phyloP scores from a whole-genome alignment of 2,797 vertebrate species.

The Chelonia mydas region DNA sequence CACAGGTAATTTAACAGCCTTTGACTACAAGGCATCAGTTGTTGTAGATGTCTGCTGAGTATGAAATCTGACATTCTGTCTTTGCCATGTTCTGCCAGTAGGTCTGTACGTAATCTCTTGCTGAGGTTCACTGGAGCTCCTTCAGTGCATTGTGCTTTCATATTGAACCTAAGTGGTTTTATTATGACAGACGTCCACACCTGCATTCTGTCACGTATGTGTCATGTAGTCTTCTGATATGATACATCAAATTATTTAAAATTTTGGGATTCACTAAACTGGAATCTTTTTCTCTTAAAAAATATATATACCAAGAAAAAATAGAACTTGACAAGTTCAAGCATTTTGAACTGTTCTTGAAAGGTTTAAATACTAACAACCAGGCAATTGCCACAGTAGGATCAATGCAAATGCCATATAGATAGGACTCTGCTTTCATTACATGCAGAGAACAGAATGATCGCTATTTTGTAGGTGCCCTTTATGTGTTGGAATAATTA shows the following conservation, averaged over 20 bases:
- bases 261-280: slow-evolving; percentile 31
- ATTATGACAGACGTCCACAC: slow-evolving; percentile 64
- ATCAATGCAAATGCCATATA: slow-evolving; percentile 2
- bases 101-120: slow-evolving; percentile 63
- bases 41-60: slow-evolving; percentile 78
- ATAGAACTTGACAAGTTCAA: not conserved
- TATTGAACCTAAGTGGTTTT: slow-evolving; percentile 30
- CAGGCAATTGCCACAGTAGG: not conserved
- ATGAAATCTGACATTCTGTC: slow-evolving; percentile 83
- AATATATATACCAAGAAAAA: not conserved
- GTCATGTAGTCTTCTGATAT: not conserved
- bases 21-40: slow-evolving; percentile 81
- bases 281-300: not conserved
- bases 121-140: slow-evolving; percentile 55
- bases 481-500: slow-evolving; percentile 14
- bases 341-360: not conserved
- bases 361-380: not conserved
- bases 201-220: slow-evolving; percentile 60
- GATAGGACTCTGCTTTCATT: slow-evolving; percentile 17
- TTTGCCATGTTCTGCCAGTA: slow-evolving; percentile 74
- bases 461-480: not conserved
- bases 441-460: not conserved
- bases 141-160: slow-evolving; percentile 28
- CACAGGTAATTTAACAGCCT: slow-evolving; percentile 82
- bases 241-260: not conserved